Conservation (phyloP, 2,113 vertebrate species). For the Bothrops jararaca region DNA sequence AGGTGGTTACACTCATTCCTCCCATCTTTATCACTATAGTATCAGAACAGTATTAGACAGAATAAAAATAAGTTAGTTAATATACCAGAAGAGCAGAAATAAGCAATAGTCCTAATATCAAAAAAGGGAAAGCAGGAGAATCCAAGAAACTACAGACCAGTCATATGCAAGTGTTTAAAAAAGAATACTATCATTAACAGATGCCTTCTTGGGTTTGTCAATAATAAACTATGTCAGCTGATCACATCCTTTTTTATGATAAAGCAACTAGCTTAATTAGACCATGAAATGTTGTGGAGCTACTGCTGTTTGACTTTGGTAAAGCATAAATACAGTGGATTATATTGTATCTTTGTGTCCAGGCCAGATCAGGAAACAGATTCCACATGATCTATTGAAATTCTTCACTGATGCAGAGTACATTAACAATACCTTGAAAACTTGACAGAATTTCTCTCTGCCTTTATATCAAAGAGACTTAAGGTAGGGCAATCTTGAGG, state of each 20-base stretch:
- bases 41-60: not conserved
- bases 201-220: not conserved
- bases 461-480: not conserved
- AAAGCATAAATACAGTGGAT: not conserved
- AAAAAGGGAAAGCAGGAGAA: not conserved
- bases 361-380: not conserved
- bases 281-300: not conserved
- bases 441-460: not conserved
- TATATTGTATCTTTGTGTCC: not conserved
- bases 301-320: not conserved
- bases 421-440: not conserved
- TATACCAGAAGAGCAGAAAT: not conserved
- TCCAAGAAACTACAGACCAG: not conserved
- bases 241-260: not conserved
- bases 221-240: not conserved
- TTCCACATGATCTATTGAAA: not conserved
- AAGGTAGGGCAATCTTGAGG: not conserved
- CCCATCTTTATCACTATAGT: slow-evolving; percentile 9
- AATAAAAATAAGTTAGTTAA: slow-evolving; percentile 1
- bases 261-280: not conserved
- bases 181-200: not conserved
- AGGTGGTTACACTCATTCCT: not conserved
- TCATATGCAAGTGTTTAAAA: not conserved
- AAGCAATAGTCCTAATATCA: not conserved
- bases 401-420: not conserved